phyloP scores from a whole-genome alignment of 2,113 vertebrate species.

The Pollachius pollachius region DNA sequence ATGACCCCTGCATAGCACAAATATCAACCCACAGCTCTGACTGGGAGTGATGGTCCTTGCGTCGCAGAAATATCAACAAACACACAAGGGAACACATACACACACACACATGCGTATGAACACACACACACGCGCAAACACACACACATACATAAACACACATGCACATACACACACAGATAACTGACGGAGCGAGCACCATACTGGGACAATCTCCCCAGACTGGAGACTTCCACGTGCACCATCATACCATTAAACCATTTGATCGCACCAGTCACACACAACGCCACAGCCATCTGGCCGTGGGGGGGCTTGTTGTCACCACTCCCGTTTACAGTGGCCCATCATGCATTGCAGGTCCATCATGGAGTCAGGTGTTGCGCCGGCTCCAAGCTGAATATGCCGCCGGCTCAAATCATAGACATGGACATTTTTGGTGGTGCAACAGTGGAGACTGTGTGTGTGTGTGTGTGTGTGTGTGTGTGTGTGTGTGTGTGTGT shows the following conservation, averaged over 20 bases:
- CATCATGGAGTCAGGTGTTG: conserved; percentile 46
- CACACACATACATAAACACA: background rate
- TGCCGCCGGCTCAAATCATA: conserved; percentile 58
- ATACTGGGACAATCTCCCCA: no score
- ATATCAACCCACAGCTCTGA: no score
- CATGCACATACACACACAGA: no score
- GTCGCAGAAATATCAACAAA: background rate
- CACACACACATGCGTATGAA: background rate
- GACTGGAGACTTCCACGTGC: background rate
- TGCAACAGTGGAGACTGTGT: background rate
- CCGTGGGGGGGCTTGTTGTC: no score
- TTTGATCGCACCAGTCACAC: background rate
- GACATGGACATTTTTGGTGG: conserved; percentile 44
- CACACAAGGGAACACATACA: background rate
- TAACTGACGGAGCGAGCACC: no score
- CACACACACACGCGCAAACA: background rate
- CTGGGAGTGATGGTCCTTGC: no score
- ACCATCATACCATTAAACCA: conserved; percentile 8
- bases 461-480: background rate
- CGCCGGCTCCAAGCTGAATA: conserved; percentile 23
- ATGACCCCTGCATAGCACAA: no score
- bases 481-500: conserved; percentile 14
- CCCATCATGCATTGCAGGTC: conserved; percentile 38
- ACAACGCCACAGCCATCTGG: background rate
- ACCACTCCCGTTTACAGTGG: conserved; percentile 1